Conservation (phyloP, 2,797 vertebrate species). For the Eleutherodactylus coqui region DNA sequence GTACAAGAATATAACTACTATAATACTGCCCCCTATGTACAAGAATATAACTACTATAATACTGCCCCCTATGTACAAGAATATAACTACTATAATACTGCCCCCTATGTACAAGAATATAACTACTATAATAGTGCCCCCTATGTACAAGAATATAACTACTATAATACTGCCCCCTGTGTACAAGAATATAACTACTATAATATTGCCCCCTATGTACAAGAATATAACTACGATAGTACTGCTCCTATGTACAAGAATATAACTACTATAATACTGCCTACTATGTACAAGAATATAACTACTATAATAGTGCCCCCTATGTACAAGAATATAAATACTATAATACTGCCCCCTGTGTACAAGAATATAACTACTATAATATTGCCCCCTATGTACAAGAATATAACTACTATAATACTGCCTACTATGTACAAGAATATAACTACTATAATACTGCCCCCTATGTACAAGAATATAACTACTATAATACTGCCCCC, state of each 20-base stretch:
- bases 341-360: too few relatives aligned
- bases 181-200: slow-evolving; percentile 1
- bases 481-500: too few relatives aligned
- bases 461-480: neutral
- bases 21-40: neutral
- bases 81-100: slow-evolving; percentile 15
- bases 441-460: neutral
- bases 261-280: slow-evolving; percentile 13
- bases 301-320: neutral
- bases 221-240: neutral
- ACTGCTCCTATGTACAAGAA: slow-evolving; percentile 1
- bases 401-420: neutral
- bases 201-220: neutral
- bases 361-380: too few relatives aligned
- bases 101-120: neutral
- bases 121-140: neutral
- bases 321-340: neutral
- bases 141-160: neutral
- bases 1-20: neutral
- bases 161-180: neutral
- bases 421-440: neutral
- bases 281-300: slow-evolving; percentile 1
- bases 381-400: too few relatives aligned
- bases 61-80: neutral
- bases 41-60: neutral